These are phyloP conservation scores for Anthophora plumipes DNA, from an alignment of 2,888 invertebrate genomes.

Conservation along the genomic window DNA sequence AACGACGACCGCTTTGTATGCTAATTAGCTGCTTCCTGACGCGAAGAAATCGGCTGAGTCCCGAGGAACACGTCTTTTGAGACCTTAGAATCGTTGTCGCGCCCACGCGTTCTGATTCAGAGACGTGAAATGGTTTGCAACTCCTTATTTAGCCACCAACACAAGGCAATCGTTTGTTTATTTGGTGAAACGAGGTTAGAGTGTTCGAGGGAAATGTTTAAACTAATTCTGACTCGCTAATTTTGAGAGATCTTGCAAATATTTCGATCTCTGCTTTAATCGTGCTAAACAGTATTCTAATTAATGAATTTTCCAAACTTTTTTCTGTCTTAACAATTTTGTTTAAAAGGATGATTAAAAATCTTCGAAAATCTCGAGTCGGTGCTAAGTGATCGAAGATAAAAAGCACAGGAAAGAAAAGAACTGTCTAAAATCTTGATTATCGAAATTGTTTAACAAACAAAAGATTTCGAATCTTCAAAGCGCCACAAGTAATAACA, in stretches of 20 bases:
- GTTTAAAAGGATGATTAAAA: too few relatives aligned
- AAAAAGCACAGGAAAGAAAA: not conserved
- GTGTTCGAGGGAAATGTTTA: not conserved
- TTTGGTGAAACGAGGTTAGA: not conserved
- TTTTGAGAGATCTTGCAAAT: not conserved
- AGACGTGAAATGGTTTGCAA: not conserved
- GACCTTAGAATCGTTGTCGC: not conserved
- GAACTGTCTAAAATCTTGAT: not conserved
- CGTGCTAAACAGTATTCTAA: not conserved
- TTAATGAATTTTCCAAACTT: not conserved
- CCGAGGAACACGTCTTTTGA: not conserved
- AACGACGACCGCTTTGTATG: slow-evolving; percentile 20
- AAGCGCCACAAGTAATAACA: not conserved
- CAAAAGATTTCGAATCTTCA: too few relatives aligned
- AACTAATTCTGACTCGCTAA: not conserved
- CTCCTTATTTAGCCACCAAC: slow-evolving; percentile 21
- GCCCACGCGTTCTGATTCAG: slow-evolving; percentile 17
- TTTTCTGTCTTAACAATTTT: too few relatives aligned
- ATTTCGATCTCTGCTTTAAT: not conserved
- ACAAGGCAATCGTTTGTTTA: not conserved
- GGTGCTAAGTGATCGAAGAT: not conserved
- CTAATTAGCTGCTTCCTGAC: slow-evolving; percentile 20
- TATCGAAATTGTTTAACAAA: too few relatives aligned
- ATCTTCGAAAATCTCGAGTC: not conserved
- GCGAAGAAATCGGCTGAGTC: slow-evolving; percentile 1